Percentiles rank a stretch among this genome's conserved stretches.
phyloP scores from a whole-genome alignment of 2,797 vertebrate genomes.

The Lagorchestes hirsutus region DNA sequence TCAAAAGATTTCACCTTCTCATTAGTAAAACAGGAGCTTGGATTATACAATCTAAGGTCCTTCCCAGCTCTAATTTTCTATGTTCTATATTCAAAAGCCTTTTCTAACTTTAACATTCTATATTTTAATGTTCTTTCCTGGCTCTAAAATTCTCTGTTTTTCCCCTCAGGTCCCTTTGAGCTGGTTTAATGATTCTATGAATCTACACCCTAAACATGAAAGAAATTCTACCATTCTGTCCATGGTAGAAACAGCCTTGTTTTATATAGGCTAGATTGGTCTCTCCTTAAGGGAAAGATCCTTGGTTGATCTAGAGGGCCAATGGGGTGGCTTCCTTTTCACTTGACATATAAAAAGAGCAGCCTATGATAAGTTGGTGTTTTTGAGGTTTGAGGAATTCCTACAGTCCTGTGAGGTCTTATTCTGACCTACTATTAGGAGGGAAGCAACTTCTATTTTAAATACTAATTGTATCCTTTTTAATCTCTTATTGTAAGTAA shows the following conservation, averaged over 20 bases:
- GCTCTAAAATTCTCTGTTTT: background rate
- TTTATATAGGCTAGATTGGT: background rate
- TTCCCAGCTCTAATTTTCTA: background rate
- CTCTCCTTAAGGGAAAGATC: background rate
- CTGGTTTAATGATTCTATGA: background rate
- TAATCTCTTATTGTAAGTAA: background rate
- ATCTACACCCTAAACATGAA: background rate
- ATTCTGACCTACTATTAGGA: background rate
- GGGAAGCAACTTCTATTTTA: background rate
- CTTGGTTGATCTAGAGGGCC: background rate
- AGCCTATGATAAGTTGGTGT: background rate
- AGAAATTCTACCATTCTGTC: background rate
- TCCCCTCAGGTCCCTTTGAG: background rate
- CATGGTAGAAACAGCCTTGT: background rate
- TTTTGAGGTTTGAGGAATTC: background rate
- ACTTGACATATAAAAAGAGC: background rate
- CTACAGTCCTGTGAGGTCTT: background rate
- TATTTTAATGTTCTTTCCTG: background rate
- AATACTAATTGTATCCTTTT: background rate
- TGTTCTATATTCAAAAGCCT: background rate
- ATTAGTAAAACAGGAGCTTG: background rate
- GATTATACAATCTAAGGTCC: background rate
- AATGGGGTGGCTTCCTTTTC: background rate
- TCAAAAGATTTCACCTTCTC: background rate
- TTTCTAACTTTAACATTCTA: background rate